Percentiles rank a stretch among this genome's conserved stretches.
Conservation (phyloP, 2,113 vertebrate species). For the Pseudorhombus dupliciocellatus region DNA sequence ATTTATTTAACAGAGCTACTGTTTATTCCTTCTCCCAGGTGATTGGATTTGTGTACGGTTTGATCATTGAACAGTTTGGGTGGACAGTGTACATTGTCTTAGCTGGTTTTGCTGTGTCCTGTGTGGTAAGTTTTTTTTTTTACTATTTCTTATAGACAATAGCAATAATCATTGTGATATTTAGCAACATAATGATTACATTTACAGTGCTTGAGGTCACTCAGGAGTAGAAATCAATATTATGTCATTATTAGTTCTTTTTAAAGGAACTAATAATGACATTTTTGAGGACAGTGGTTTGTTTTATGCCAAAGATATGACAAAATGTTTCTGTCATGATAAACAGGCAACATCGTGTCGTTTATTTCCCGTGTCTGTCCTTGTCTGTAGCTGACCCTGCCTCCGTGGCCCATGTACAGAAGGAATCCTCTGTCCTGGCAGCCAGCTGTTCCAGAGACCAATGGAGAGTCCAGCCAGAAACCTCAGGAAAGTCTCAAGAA, state of each 20-base stretch:
- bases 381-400: slow-evolving; percentile 88
- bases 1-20: not conserved
- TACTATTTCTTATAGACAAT: not conserved
- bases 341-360: not conserved
- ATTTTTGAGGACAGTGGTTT: no score
- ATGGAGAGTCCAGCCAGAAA: slow-evolving; percentile 85
- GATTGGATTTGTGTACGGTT: slow-evolving; percentile 93
- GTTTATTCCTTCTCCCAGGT: slow-evolving; percentile 76
- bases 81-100: slow-evolving; percentile 97
- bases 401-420: slow-evolving; percentile 97
- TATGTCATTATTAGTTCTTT: no score
- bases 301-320: not conserved
- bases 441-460: slow-evolving; percentile 83
- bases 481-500: slow-evolving; percentile 87
- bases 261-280: no score
- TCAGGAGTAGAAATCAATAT: no score
- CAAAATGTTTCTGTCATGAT: not conserved
- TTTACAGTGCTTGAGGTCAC: no score
- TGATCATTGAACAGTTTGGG: slow-evolving; percentile 92
- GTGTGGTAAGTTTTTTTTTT: slow-evolving; percentile 86
- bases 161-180: no score
- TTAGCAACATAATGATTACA: no score
- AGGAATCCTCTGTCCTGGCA: slow-evolving; percentile 92
- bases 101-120: slow-evolving; percentile 91
- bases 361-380: not conserved